Evolutionary conservation across 1,140 invertebrate genomes (phyloP), one percentile per base, ranked within the genome.

Genomic region (Drosophila kepulauana): DNA sequence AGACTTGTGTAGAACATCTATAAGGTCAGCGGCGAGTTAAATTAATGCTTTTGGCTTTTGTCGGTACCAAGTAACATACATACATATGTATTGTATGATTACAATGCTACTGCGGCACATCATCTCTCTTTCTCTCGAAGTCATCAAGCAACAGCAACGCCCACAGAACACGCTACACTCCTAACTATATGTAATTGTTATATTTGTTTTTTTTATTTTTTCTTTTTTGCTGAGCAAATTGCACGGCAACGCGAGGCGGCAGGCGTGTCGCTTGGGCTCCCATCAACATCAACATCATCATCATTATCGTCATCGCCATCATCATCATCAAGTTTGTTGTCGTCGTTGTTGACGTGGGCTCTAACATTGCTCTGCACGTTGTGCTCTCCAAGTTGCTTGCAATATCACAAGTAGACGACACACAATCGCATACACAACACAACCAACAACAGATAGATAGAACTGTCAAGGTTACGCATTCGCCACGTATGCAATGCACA

Each of bases 401-500:
- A 81, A 81, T 81, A 81, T 72, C 62, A 72, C 43, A 33, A 62
- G 30, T 13, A 51, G 33, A 25, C 7, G 33, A 25, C 7, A 25
- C 15, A 51, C 59, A 75, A 38, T 41, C 10, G 20, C 16, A 28
- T 1, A 72, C 8, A 56, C 8, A 25, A 25, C 20, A 25, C 20
- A 25, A 25, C 20, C 20, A 25, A 25, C 20, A 25, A 15, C 10
- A 62, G 4, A 43, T 6, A 49, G 20, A 38, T 51, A 78, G 75
- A 81, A 64, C 67, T 73, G 71, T 89, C 85, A 89, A 89, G 85
- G 85, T 89, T 89, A 89, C 86, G 78, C 85, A 89, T 89, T 79
- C 85, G 85, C 80, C 85, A 81, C 74, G 85, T 85, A 80, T 78
- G 85, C 85, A 78, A 56, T 70, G 75, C 78, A 72, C 82, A 79